Percentiles rank a stretch among this genome's conserved stretches.
Conservation (phyloP, 2,888 invertebrate genomes). For the Schizaphis graminum region DNA sequence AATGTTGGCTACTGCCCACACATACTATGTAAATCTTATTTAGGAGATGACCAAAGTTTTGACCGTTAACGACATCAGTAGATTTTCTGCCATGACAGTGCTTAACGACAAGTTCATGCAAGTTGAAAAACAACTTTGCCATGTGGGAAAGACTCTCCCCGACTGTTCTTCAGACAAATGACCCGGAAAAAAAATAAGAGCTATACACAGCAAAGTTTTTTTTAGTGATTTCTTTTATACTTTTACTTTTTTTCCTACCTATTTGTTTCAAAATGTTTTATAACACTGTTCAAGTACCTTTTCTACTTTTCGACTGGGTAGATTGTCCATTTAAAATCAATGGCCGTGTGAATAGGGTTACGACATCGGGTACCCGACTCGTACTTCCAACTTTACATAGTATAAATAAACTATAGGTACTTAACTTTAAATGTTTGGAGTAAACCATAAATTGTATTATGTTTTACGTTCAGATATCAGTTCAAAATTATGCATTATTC, state of each 20-base stretch:
- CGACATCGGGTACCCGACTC: conserved; percentile 7
- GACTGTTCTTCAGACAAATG: conserved; percentile 53
- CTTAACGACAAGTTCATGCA: conserved; percentile 63
- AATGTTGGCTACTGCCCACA: background rate
- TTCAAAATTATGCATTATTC: background rate
- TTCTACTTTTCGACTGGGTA: conserved; percentile 26
- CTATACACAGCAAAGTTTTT: conserved; percentile 19
- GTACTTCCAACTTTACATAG: background rate
- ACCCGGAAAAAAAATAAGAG: conserved; percentile 60
- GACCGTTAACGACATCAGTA: conserved; percentile 57
- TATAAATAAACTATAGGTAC: background rate
- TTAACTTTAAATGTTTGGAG: conserved; percentile 31
- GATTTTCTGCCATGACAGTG: conserved; percentile 44
- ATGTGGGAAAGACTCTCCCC: background rate
- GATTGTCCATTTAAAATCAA: conserved; percentile 50
- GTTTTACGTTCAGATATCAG: background rate
- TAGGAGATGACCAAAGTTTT: conserved; percentile 50
- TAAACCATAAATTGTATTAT: conserved; percentile 7
- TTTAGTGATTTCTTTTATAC: conserved; percentile 48
- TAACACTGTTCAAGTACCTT: conserved; percentile 44
- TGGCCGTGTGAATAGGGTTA: conserved; percentile 37
- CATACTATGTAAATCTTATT: conserved; percentile 45
- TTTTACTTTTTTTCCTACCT: conserved; percentile 5
- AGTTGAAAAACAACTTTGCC: conserved; percentile 56
- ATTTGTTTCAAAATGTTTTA: conserved; percentile 57